Percentiles rank a stretch among this genome's conserved stretches.
Conservation (phyloP, 2,113 vertebrate genomes). For the Naja naja region DNA sequence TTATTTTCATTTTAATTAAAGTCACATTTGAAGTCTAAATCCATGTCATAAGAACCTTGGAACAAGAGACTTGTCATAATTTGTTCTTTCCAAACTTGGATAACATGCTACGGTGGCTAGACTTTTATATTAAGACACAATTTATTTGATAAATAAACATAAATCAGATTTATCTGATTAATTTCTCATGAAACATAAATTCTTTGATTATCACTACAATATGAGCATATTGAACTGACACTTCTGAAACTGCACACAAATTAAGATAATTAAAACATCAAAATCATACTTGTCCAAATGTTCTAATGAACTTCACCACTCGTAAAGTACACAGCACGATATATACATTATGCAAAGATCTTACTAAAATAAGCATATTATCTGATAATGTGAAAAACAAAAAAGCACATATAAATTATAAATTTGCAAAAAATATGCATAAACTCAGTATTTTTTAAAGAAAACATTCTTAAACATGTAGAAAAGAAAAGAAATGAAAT, state of each 20-base stretch:
- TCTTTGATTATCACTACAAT: not conserved
- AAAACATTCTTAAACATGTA: not conserved
- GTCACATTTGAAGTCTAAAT: not conserved
- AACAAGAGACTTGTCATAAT: not conserved
- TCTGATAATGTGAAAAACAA: not conserved
- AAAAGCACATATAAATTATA: not conserved
- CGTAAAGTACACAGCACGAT: not conserved
- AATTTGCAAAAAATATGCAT: not conserved
- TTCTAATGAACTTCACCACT: not conserved
- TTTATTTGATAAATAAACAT: not conserved
- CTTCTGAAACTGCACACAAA: not conserved
- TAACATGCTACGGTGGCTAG: not conserved
- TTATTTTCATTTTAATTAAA: not conserved
- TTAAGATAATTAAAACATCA: not conserved
- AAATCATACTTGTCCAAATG: not conserved
- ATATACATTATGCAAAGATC: not conserved
- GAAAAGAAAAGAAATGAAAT: not conserved
- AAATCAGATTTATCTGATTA: not conserved
- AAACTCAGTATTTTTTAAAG: not conserved
- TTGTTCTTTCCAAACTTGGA: not conserved
- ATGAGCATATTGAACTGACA: not conserved
- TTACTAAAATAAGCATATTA: not conserved
- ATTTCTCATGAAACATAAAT: not conserved
- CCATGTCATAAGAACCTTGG: not conserved
- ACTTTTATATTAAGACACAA: not conserved